Evolutionary conservation across 2,888 invertebrate species (phyloP).

Genomic region (Eucera pruinosa): DNA sequence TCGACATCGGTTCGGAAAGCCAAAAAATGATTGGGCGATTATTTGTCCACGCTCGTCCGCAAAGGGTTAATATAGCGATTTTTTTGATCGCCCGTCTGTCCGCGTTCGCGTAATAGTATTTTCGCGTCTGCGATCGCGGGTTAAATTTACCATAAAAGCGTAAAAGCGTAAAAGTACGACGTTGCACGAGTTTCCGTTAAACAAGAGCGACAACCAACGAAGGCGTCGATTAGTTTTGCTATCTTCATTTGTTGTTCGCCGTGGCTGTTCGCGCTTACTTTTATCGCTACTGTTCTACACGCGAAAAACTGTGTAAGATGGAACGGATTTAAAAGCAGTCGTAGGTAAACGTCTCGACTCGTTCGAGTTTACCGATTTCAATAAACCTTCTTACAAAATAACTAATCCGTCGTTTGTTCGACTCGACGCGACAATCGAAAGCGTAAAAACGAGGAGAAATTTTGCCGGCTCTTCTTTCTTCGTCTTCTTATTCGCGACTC

Average conservation of each 20-base stretch:
- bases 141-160: no score
- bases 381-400: constrained; percentile 39
- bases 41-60: no score
- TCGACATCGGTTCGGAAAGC: no score
- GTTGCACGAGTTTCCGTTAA: constrained; percentile 18
- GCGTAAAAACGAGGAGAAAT: constrained; percentile 3
- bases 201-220: constrained; percentile 17
- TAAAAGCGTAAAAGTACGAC: no score
- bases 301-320: constrained; percentile 50
- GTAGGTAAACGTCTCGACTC: constrained; percentile 27
- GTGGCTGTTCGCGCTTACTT: constrained; percentile 11
- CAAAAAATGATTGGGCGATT: no score
- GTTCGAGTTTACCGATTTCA: constrained; percentile 20
- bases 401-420: constrained; percentile 9
- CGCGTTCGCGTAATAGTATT: no score
- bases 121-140: no score
- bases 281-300: background rate
- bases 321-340: constrained; percentile 66
- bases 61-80: no score
- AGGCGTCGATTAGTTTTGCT: background rate
- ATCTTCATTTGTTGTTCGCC: background rate
- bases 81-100: no score
- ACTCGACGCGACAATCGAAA: constrained; percentile 16
- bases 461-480: background rate
- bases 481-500: background rate